Base-by-base conservation (phyloP, 2,888 invertebrate genomes). In the Athalia cordata region DNA sequence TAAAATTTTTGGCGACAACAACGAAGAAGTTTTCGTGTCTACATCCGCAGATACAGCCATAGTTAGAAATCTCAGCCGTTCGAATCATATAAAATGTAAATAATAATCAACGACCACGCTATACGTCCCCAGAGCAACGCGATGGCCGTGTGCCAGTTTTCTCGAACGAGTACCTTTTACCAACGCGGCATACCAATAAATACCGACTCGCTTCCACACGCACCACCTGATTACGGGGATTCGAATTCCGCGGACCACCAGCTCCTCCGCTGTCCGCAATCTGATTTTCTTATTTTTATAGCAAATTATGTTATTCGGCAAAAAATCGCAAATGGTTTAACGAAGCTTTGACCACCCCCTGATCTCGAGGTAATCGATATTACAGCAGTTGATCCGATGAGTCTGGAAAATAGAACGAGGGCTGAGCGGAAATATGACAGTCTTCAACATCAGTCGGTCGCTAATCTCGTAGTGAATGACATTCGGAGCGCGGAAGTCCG, bases 91-190 rank as follows among this genome's bases (percentile, higher is more conserved):
- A 29, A 29, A 29, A 29, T 59, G 72, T 72, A 72, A 72, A 72
- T 72, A 72, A 59, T 72, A 72, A 72, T 59, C 57, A 52, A 57
- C 72, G 47, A 59, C 72, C 45, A 72, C 11, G 59, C 57, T 6
- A 7, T 70, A 57, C 45, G 70, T 52, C 9, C 55, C n/a, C 29
- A 43, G n/a, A 59, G 59, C 72, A 72, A 13, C 72, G 72, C 52
- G 72, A 72, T 72, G 72, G 72, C 72, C 47, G 72, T 45, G 59
- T 72, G 72, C 72, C 72, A 72, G 59, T 72, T 72, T 57, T 72
- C 59, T n/a, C 29, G 15, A 6, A 29, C 15, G 52, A 50, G 43
- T 64, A 65, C 47, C 55, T 8, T 29, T 29, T 29, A 29, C 29
- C 29, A 29, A 29, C 29, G 29, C 29, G 29, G 55, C 55, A 55